Base-by-base conservation (phyloP, 2,888 invertebrate species). In the Eupithecia inturbata region DNA sequence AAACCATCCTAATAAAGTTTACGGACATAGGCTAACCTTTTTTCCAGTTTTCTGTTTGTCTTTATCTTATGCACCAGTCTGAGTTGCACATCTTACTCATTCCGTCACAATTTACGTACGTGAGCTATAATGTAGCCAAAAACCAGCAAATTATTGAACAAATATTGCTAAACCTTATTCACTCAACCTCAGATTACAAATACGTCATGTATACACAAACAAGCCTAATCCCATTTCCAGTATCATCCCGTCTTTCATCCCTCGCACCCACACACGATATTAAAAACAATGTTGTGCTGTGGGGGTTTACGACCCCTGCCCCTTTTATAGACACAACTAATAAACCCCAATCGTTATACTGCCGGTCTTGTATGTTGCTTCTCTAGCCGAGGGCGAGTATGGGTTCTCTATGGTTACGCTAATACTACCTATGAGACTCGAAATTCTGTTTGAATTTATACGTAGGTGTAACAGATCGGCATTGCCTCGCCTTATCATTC, bases 291-390 rank as follows among this genome's bases (percentile, higher is more conserved):
- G 89, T 89, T 84, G 87, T 86, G 82, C 64, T 76, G 75, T 82
- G 79, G 79, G 39, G 82, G 89, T 90, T 92, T 92, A 91, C 86
- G 85, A 86, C 87, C 85, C 85, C 85, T 85, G 88, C 87, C 89
- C 89, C 89, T 88, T 91, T 91, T 93, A 92, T 91, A 88, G 90
- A 87, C 90, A 88, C 87, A 88, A 91, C 89, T 92, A 92, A 92
- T 94, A 93, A 92, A 92, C 87, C 88, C 82, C 85, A 88, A 89
- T 91, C 89, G 90, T 85, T 89, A 88, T 89, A 89, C 87, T 82
- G 82, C 85, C 79, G 81, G 82, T 71, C 53, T 71, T 41, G 76
- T 45, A 45, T 70, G 81, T 79, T 80, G 80, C 74, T 73, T 75
- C 80, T 75, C 69, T 67, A 64, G 75, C 62, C 66, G 36, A n/a